Evolutionary conservation across 2,797 vertebrate genomes (phyloP).

Genomic region (Botia kubotai): DNA sequence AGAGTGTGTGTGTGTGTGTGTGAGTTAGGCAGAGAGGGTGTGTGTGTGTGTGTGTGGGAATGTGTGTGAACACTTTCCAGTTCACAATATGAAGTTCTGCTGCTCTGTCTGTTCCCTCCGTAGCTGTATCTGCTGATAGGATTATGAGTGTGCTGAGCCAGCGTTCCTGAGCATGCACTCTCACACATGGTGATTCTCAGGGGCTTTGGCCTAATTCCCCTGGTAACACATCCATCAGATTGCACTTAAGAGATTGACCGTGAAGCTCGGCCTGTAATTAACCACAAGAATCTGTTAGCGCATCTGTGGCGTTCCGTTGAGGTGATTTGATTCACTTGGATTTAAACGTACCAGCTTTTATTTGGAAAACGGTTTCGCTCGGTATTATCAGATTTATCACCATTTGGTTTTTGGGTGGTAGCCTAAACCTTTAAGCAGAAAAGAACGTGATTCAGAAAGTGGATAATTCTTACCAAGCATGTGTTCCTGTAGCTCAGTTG

Average conservation of each 20-base stretch:
- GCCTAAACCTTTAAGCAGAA: not conserved
- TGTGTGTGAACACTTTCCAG: slow-evolving; percentile 12
- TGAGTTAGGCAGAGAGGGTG: not conserved
- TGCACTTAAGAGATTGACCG: slow-evolving; percentile 35
- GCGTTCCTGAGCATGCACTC: slow-evolving; percentile 44
- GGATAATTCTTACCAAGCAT: not conserved
- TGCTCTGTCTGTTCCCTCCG: slow-evolving; percentile 15
- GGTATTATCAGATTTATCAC: not conserved
- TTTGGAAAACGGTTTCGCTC: slow-evolving; percentile 4
- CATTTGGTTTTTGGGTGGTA: not conserved
- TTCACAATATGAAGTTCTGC: slow-evolving; percentile 14
- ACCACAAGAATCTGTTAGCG: not conserved
- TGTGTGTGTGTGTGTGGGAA: slow-evolving; percentile 9
- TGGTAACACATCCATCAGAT: slow-evolving; percentile 41
- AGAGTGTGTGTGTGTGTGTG: slow-evolving; percentile 19
- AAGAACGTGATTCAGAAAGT: not conserved
- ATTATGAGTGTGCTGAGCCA: slow-evolving; percentile 47
- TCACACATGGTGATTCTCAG: slow-evolving; percentile 46
- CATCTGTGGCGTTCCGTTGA: not conserved
- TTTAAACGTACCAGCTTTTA: slow-evolving; percentile 3
- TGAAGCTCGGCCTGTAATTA: slow-evolving; percentile 17
- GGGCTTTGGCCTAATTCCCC: slow-evolving; percentile 42
- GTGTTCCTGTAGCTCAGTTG: too few relatives aligned
- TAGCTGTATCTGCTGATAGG: slow-evolving; percentile 42
- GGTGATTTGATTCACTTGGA: slow-evolving; percentile 18